These are phyloP conservation scores for Calephelis perditalis DNA, from an alignment of 2,888 invertebrate genomes.

Conservation along the genomic window DNA sequence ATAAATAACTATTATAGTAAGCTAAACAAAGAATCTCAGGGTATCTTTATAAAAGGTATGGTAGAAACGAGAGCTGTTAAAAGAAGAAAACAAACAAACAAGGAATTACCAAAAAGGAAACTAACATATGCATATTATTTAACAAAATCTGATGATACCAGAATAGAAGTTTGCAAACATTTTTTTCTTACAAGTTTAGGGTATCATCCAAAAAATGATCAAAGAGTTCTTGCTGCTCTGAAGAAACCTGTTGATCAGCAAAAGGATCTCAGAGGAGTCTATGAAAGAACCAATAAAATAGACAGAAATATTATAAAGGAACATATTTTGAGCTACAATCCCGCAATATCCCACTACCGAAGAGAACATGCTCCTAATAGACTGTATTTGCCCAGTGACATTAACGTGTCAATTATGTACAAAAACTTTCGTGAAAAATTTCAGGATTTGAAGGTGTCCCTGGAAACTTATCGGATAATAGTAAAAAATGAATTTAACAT, in stretches of 20 bases:
- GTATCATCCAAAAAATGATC: neutral
- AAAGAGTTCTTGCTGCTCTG: neutral
- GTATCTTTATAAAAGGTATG: neutral
- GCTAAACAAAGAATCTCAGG: neutral
- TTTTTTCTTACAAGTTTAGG: neutral
- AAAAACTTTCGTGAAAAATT: neutral
- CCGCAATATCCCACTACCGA: neutral
- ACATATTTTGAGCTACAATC: neutral
- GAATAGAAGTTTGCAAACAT: neutral
- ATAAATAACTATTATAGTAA: neutral
- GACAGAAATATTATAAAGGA: constrained; percentile 3
- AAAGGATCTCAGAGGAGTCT: neutral
- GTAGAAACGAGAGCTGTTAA: neutral
- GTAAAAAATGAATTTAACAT: neutral
- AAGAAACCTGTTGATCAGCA: neutral
- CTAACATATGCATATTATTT: neutral
- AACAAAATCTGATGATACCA: neutral
- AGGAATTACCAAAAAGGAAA: neutral
- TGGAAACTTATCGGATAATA: neutral
- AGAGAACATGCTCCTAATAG: neutral
- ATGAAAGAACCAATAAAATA: constrained; percentile 4
- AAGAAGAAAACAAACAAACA: neutral
- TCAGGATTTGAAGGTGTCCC: neutral
- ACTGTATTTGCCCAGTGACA: neutral
- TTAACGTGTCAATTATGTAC: neutral